phyloP scores from a whole-genome alignment of 1,140 invertebrate genomes.

The Tribolium castaneum region DNA sequence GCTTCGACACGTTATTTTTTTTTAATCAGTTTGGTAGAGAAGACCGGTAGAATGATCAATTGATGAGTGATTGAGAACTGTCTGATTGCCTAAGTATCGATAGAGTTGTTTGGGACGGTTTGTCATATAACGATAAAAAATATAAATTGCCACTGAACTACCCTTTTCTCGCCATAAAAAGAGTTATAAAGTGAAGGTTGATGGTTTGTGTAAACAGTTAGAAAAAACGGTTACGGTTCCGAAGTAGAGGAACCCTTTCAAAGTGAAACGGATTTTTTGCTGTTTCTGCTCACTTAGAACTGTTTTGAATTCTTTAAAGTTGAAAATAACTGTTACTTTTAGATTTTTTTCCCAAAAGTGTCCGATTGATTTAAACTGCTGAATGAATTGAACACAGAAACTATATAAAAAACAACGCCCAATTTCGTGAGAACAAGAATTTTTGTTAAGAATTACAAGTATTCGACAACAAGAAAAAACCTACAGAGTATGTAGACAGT shows the following conservation, averaged over 20 bases:
- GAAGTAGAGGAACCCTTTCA: neutral
- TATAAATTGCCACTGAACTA: neutral
- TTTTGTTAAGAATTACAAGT: too few relatives aligned
- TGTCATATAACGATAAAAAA: constrained; percentile 15
- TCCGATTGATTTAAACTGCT: neutral
- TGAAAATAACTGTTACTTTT: neutral
- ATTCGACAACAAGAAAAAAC: too few relatives aligned
- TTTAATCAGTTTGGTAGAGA: too few relatives aligned
- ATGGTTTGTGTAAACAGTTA: constrained; percentile 9
- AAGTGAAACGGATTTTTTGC: neutral
- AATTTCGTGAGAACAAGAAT: too few relatives aligned
- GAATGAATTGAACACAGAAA: too few relatives aligned
- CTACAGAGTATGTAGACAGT: too few relatives aligned
- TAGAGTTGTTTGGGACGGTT: too few relatives aligned
- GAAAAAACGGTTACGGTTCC: constrained; percentile 5
- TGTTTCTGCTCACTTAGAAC: too few relatives aligned
- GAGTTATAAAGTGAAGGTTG: constrained; percentile 24
- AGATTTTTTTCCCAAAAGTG: neutral
- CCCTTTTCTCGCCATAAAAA: constrained; percentile 21
- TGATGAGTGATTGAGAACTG: neutral
- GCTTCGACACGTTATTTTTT: too few relatives aligned
- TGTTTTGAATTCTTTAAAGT: neutral
- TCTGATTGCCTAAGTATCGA: neutral
- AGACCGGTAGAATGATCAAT: too few relatives aligned
- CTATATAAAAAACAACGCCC: too few relatives aligned